Conservation (phyloP, 2,113 vertebrate species). For the Mola mola region DNA sequence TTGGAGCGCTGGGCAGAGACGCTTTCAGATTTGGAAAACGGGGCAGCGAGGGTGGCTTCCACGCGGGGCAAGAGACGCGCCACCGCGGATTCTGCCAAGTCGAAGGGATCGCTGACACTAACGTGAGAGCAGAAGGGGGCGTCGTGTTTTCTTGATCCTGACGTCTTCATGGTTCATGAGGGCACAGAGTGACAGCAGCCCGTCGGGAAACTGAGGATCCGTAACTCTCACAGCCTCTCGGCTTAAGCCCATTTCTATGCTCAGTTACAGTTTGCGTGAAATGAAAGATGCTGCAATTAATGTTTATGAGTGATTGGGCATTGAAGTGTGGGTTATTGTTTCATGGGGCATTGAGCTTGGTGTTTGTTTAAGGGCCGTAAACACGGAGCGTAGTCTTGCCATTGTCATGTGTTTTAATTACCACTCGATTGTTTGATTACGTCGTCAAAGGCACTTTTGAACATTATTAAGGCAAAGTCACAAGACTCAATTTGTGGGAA, state of each 20-base stretch:
- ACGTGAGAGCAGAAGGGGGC: constrained; percentile 28
- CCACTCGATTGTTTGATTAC: constrained; percentile 43
- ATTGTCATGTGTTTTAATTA: constrained; percentile 53
- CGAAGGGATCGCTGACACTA: constrained; percentile 26
- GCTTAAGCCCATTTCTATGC: constrained; percentile 64
- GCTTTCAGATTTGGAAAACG: constrained; percentile 35
- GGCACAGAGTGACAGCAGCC: constrained; percentile 1
- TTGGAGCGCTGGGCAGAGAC: constrained; percentile 29
- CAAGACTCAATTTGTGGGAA: background rate
- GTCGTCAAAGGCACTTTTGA: constrained; percentile 31
- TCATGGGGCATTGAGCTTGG: constrained; percentile 65
- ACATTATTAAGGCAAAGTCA: constrained; percentile 15
- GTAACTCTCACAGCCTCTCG: constrained; percentile 32
- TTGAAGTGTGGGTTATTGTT: constrained; percentile 63
- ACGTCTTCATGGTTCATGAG: background rate
- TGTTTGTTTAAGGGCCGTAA: constrained; percentile 69
- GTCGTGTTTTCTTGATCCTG: constrained; percentile 13
- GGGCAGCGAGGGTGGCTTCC: constrained; percentile 25
- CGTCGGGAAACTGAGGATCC: constrained; percentile 23
- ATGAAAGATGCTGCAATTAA: constrained; percentile 72
- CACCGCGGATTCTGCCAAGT: constrained; percentile 38
- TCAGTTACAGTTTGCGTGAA: constrained; percentile 74
- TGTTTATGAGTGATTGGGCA: constrained; percentile 73
- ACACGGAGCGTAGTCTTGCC: constrained; percentile 48
- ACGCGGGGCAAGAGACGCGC: constrained; percentile 16